Evolutionary conservation across 2,888 invertebrate species (phyloP).

Genomic region (Dendrolimus houi): DNA sequence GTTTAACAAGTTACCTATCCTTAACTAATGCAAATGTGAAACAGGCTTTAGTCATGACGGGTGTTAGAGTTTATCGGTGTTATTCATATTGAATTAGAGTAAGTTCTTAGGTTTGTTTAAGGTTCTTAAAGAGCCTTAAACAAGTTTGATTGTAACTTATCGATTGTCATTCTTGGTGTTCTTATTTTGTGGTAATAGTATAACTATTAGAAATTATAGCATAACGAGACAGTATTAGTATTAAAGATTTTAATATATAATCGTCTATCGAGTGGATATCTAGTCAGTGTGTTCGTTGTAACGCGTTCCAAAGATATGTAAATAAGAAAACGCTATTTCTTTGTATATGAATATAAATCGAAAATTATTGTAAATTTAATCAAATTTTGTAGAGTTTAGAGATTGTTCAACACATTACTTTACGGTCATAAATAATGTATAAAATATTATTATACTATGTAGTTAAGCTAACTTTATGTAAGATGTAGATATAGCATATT

Average conservation of each 20-base stretch:
- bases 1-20: too few species aligned
- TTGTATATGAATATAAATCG: slow-evolving; percentile 8
- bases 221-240: neutral
- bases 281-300: slow-evolving; percentile 71
- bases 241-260: slow-evolving; percentile 7
- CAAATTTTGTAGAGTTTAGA: neutral
- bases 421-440: neutral
- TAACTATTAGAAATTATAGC: neutral
- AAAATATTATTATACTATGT: neutral
- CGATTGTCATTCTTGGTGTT: too few species aligned
- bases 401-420: neutral
- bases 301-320: slow-evolving; percentile 74
- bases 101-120: too few species aligned
- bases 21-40: too few species aligned
- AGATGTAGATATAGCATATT: too few species aligned
- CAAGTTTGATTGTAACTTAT: too few species aligned
- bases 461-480: too few species aligned
- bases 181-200: neutral
- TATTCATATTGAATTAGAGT: too few species aligned
- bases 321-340: slow-evolving; percentile 55
- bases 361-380: neutral
- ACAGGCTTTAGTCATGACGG: too few species aligned
- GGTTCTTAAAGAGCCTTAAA: too few species aligned
- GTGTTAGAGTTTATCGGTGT: too few species aligned
- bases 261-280: slow-evolving; percentile 51